Base-by-base conservation (phyloP, 2,888 invertebrate genomes). In the Cordilura impudica region DNA sequence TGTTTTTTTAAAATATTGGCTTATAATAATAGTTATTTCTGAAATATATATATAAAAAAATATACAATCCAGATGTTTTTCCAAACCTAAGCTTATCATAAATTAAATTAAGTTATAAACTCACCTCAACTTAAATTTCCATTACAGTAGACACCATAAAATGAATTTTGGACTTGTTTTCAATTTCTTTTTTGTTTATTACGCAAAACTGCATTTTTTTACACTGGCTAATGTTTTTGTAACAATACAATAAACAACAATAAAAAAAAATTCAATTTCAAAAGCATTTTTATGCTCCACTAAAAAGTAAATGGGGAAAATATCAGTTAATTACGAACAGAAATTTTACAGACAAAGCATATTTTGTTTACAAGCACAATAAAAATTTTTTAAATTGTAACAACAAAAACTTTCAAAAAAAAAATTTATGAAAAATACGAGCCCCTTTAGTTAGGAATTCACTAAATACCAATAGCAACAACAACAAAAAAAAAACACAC, bases 241-340 rank as follows among this genome's bases (percentile, higher is more conserved):
- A 12, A 35, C 1, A 35, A 35, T 12, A 12, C 12, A n/a, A 12
- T 2, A n/a, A 39, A n/a, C n/a, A n/a, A n/a, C n/a, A n/a, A n/a
- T n/a, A n/a, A n/a, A n/a, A n/a, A n/a, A n/a, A n/a, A n/a, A n/a
- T n/a, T n/a, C n/a, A n/a, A n/a, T 3, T 12, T 39, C 43, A 49
- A 63, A 63, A 63, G 63, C 63, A 63, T 63, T 63, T 63, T 63
- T 51, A 63, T 63, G 63, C 60, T 47, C 21, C 29, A 71, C 53
- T 29, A 53, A 39, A 54, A n/a, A 47, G 29, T 54, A 47, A 65
- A 51, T 43, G n/a, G n/a, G n/a, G 21, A 29, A 51, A 63, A 49
- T 60, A n/a, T 23, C n/a, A 31, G 19, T 54, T 35, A 5, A 51
- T 43, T 12, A 53, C 2, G 23, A 2, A 58, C 35, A 31, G 43